Percentiles rank a stretch among this genome's conserved stretches.
These are phyloP conservation scores for Chromis chromis DNA, from an alignment of 2,797 vertebrate species.

Conservation along the genomic window DNA sequence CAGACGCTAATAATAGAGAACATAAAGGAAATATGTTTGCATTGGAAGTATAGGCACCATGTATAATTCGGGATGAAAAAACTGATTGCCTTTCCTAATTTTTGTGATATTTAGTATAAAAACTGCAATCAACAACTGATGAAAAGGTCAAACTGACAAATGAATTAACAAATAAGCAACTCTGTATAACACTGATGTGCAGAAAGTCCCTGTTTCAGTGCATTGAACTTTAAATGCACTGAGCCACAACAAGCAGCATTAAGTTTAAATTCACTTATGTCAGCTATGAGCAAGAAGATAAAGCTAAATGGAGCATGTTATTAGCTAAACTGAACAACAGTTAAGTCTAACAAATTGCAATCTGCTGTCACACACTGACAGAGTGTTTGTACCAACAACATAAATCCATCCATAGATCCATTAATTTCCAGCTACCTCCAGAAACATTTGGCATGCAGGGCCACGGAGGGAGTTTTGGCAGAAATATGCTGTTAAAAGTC, in stretches of 20 bases:
- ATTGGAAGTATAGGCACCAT: background rate
- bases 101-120: too few relatives aligned
- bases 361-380: background rate
- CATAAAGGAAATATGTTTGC: background rate
- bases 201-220: background rate
- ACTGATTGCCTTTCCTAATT: background rate
- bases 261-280: slow-evolving; percentile 3
- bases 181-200: background rate
- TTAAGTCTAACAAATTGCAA: background rate
- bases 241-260: background rate
- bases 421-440: slow-evolving; percentile 3
- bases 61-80: background rate
- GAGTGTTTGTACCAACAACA: background rate
- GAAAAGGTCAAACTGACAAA: background rate
- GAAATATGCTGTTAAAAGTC: background rate
- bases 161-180: background rate
- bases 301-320: background rate
- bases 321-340: background rate
- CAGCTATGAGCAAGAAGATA: background rate
- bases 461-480: background rate
- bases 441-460: slow-evolving; percentile 13
- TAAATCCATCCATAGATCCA: slow-evolving; percentile 21
- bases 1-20: too few relatives aligned
- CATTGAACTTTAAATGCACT: background rate
- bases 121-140: background rate